phyloP scores from a whole-genome alignment of 2,797 vertebrate genomes.

The Cuculus canorus region DNA sequence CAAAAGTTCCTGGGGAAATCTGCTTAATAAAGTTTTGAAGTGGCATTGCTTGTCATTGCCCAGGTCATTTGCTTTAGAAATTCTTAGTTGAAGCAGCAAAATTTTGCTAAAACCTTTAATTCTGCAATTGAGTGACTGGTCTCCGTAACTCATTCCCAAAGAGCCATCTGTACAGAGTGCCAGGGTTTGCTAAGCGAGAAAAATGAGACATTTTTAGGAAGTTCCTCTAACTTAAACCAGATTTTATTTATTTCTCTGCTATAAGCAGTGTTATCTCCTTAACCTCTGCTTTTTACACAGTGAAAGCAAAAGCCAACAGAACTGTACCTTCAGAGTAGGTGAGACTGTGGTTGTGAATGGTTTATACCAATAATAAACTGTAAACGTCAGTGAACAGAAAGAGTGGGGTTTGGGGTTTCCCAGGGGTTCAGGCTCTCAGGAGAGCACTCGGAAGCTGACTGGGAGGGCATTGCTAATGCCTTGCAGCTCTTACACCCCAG shows the following conservation, averaged over 20 bases:
- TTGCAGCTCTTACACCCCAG: neutral
- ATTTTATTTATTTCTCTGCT: neutral
- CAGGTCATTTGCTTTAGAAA: neutral
- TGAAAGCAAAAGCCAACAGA: neutral
- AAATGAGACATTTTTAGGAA: neutral
- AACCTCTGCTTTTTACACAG: neutral
- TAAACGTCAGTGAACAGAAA: neutral
- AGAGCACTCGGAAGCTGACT: neutral
- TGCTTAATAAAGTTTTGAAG: neutral
- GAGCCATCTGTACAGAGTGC: neutral
- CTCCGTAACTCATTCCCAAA: neutral
- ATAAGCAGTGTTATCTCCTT: neutral
- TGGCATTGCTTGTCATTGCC: neutral
- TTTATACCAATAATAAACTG: neutral
- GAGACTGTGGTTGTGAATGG: neutral
- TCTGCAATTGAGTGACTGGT: neutral
- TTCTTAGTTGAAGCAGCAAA: neutral
- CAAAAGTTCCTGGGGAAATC: neutral
- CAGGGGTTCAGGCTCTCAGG: neutral
- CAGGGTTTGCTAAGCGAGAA: neutral
- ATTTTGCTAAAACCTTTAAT: neutral
- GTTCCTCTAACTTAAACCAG: neutral
- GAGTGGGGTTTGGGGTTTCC: neutral
- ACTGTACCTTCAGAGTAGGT: no score
- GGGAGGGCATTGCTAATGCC: accelerated